Percentiles rank a stretch among this genome's conserved stretches.
These are phyloP conservation scores for Carduelis carduelis DNA, from an alignment of 2,797 vertebrate species.

Conservation along the genomic window DNA sequence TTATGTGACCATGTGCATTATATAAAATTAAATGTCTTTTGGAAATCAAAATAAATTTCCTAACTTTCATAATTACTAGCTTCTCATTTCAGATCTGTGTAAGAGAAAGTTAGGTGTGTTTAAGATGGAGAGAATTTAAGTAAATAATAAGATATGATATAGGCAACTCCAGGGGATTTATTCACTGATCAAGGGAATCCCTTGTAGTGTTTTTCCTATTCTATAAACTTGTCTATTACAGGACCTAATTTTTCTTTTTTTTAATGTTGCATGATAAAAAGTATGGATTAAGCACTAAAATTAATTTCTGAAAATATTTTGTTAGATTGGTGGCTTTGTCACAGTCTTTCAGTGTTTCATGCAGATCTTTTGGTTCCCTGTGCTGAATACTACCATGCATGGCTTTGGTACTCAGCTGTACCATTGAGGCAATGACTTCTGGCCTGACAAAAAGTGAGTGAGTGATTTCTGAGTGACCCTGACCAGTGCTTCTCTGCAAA, in stretches of 20 bases:
- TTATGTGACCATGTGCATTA: not conserved
- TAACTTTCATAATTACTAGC: not conserved
- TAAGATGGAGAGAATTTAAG: not conserved
- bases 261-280: not conserved
- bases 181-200: not conserved
- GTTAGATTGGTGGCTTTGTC: not conserved
- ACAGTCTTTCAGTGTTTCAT: not conserved
- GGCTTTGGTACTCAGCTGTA: not conserved
- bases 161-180: not conserved
- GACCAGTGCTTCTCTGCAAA: not conserved
- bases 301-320: not conserved
- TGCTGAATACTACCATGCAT: not conserved
- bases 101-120: not conserved
- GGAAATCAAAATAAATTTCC: not conserved
- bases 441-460: not conserved
- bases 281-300: not conserved
- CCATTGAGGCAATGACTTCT: not conserved
- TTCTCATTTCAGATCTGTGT: not conserved
- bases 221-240: not conserved
- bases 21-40: not conserved
- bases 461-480: not conserved
- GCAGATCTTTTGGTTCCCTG: not conserved
- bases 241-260: not conserved
- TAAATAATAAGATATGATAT: not conserved
- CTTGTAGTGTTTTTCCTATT: rapidly evolving